phyloP scores from a whole-genome alignment of 2,113 vertebrate genomes.

The Festucalex cinctus region DNA sequence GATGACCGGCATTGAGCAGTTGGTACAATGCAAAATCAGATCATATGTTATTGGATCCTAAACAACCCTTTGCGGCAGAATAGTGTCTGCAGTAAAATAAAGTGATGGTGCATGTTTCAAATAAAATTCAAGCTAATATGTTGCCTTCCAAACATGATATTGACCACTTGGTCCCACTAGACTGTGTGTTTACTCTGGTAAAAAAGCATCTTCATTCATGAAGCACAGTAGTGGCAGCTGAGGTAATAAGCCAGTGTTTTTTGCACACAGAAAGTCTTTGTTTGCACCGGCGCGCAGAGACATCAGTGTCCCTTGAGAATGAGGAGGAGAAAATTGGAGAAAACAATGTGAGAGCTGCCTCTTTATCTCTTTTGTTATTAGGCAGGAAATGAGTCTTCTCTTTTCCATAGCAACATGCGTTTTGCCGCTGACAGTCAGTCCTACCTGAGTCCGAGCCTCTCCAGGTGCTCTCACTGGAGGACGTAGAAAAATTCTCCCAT shows the following conservation, averaged over 20 bases:
- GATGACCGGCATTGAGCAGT: background rate
- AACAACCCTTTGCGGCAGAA: background rate
- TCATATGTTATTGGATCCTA: background rate
- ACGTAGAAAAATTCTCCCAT: slow-evolving; percentile 44
- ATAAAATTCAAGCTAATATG: background rate
- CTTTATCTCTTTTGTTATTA: slow-evolving; percentile 21
- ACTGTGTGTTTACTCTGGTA: slow-evolving; percentile 6
- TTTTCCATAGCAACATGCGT: slow-evolving; percentile 6
- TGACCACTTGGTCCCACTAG: background rate
- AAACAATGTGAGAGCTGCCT: slow-evolving; percentile 3
- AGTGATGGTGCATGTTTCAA: background rate
- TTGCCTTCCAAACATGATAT: background rate
- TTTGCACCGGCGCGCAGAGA: slow-evolving; percentile 4
- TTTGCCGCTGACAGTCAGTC: slow-evolving; percentile 12
- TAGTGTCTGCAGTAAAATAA: background rate
- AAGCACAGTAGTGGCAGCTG: background rate
- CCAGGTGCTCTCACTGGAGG: slow-evolving; percentile 63
- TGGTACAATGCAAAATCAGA: background rate
- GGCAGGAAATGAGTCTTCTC: slow-evolving; percentile 19
- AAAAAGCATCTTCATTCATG: background rate
- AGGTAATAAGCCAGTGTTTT: slow-evolving; percentile 12
- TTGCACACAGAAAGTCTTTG: slow-evolving; percentile 24
- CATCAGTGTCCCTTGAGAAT: slow-evolving; percentile 4
- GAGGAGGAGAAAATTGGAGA: slow-evolving; percentile 8
- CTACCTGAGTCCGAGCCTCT: slow-evolving; percentile 35